These are phyloP conservation scores for Phycodurus eques DNA, from an alignment of 2,113 vertebrate species.

Conservation along the genomic window DNA sequence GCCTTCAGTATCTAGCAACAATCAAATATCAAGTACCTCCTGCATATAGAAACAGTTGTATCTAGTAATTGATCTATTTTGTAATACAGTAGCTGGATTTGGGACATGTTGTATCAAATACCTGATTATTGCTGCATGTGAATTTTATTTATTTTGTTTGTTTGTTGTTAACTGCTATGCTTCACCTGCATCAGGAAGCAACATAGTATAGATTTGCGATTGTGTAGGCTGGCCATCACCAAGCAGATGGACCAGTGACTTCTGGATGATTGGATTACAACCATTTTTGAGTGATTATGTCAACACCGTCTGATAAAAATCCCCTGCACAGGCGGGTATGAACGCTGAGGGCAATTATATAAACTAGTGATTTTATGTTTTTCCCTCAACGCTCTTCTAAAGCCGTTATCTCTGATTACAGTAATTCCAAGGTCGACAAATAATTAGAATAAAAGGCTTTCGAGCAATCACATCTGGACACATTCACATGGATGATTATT, in stretches of 20 bases:
- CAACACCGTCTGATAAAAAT: slow-evolving; percentile 1
- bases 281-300: slow-evolving; percentile 9
- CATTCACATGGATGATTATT: not conserved
- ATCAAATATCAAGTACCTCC: too few relatives aligned
- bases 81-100: too few relatives aligned
- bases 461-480: slow-evolving; percentile 1
- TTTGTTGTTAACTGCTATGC: not conserved
- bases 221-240: not conserved
- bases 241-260: not conserved
- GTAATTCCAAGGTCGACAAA: not conserved
- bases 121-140: not conserved
- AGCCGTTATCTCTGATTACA: slow-evolving; percentile 2
- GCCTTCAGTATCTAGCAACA: too few relatives aligned
- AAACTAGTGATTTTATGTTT: not conserved
- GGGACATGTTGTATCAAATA: too few relatives aligned
- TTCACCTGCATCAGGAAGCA: not conserved
- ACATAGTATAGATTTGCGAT: not conserved
- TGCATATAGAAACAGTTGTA: too few relatives aligned
- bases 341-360: not conserved
- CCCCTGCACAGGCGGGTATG: not conserved
- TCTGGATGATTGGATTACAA: not conserved
- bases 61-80: too few relatives aligned
- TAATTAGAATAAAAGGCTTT: slow-evolving; percentile 4
- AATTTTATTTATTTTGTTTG: not conserved
- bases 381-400: not conserved